Percentiles rank a stretch among this genome's conserved stretches.
Conservation (phyloP, 2,797 vertebrate genomes). For the Heteromormyrus szaboi region DNA sequence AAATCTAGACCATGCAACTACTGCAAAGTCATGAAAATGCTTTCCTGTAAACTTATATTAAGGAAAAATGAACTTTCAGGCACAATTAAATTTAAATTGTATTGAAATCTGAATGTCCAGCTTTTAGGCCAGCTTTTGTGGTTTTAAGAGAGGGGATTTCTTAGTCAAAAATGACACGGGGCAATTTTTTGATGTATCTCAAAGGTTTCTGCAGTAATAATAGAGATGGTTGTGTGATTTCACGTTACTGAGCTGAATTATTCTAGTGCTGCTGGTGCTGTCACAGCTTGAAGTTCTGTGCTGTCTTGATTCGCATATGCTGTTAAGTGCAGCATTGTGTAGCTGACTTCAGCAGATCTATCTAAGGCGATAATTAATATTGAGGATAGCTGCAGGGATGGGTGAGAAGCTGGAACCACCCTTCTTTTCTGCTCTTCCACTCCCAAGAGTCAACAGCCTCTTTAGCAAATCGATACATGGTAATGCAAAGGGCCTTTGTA, state of each 20-base stretch:
- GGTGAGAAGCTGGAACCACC: background rate
- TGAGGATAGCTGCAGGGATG: background rate
- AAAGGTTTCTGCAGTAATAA: background rate
- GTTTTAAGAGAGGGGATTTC: background rate
- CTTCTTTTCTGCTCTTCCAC: background rate
- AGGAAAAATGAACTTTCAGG: background rate
- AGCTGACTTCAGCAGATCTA: background rate
- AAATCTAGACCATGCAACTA: background rate
- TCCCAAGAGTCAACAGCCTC: constrained; percentile 12
- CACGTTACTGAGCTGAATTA: background rate
- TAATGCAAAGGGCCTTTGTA: constrained; percentile 51
- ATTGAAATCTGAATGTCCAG: background rate
- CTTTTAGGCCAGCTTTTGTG: background rate
- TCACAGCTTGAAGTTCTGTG: background rate
- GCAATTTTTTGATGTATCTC: background rate
- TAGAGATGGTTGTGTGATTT: background rate
- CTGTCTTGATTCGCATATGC: background rate
- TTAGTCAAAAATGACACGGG: background rate
- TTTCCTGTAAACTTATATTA: background rate
- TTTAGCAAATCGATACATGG: constrained; percentile 49
- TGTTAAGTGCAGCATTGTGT: background rate
- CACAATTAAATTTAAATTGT: background rate
- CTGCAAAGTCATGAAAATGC: background rate
- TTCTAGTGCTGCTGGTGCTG: background rate
- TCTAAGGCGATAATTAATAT: constrained; percentile 11